These are phyloP conservation scores for Parauchenoglanis punctatus DNA, from an alignment of 2,797 vertebrate species.

Conservation along the genomic window DNA sequence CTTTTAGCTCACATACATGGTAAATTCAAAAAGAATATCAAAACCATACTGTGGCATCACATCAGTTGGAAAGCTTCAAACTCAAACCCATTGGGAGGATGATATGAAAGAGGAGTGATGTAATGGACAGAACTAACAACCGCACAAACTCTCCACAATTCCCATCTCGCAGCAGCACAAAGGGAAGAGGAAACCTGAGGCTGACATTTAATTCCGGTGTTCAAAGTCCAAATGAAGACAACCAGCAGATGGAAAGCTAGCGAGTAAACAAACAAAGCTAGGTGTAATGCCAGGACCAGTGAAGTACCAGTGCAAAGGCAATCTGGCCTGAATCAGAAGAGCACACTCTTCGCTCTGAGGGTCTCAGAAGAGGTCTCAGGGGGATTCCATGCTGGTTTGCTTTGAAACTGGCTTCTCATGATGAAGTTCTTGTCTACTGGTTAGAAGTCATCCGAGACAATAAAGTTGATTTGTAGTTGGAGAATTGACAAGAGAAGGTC, in stretches of 20 bases:
- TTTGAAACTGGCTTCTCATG: conserved; percentile 36
- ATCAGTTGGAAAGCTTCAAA: conserved; percentile 46
- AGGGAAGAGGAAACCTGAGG: conserved; percentile 47
- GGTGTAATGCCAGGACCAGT: conserved; percentile 52
- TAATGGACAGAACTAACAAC: conserved; percentile 49
- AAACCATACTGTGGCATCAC: conserved; percentile 41
- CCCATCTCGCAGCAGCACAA: conserved; percentile 42
- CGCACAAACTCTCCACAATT: conserved; percentile 37
- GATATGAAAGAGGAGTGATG: conserved; percentile 48
- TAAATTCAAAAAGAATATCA: conserved; percentile 50
- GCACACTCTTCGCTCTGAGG: conserved; percentile 41
- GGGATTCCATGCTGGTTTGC: conserved; percentile 37
- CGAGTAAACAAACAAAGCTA: conserved; percentile 54
- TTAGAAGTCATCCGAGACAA: conserved; percentile 51
- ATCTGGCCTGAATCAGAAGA: conserved; percentile 50
- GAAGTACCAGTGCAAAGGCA: conserved; percentile 58
- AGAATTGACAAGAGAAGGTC: conserved; percentile 47
- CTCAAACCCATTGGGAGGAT: conserved; percentile 33
- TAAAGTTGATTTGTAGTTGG: conserved; percentile 43
- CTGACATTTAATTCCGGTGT: conserved; percentile 61
- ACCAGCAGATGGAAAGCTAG: conserved; percentile 32
- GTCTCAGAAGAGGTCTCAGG: conserved; percentile 38
- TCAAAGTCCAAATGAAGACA: conserved; percentile 61
- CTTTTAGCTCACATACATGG: conserved; percentile 41
- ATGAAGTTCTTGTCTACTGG: conserved; percentile 51